These are phyloP conservation scores for Campoletis raptor DNA, from an alignment of 2,888 invertebrate species.

Conservation along the genomic window DNA sequence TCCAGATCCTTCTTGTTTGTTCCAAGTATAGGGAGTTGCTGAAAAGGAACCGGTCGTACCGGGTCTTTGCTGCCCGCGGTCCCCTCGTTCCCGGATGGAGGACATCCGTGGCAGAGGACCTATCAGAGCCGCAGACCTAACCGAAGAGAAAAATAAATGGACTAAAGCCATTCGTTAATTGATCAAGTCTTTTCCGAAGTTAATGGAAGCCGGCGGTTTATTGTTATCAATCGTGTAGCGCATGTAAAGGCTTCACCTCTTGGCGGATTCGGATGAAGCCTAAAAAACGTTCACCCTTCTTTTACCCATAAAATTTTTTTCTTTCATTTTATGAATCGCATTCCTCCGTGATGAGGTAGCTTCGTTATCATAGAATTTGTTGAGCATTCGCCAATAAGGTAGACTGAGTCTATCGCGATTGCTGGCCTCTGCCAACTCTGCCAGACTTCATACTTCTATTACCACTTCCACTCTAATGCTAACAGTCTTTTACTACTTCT, in stretches of 20 bases:
- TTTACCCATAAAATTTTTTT: background rate
- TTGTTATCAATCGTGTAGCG: background rate
- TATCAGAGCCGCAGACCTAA: slow-evolving; percentile 15
- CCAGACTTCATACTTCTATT: no score
- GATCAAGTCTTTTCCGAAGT: slow-evolving; percentile 18
- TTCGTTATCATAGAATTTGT: background rate
- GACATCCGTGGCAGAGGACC: slow-evolving; percentile 35
- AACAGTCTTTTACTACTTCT: background rate
- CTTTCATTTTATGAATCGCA: background rate
- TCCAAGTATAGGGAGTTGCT: slow-evolving; percentile 27
- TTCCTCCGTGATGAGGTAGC: background rate
- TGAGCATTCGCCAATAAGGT: background rate
- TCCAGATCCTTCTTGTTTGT: background rate
- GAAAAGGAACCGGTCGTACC: slow-evolving; percentile 60
- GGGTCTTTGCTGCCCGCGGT: slow-evolving; percentile 51
- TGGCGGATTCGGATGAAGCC: background rate
- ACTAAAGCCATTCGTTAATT: slow-evolving; percentile 39
- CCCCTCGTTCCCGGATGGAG: slow-evolving; percentile 35
- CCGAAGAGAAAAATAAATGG: slow-evolving; percentile 55
- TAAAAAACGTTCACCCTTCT: background rate
- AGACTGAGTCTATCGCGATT: background rate
- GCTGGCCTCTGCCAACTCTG: background rate
- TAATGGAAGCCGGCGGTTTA: background rate
- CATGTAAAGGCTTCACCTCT: background rate
- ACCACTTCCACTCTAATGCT: background rate